Evolutionary conservation across 2,797 vertebrate genomes (phyloP).

Genomic region (Tenualosa ilisha): DNA sequence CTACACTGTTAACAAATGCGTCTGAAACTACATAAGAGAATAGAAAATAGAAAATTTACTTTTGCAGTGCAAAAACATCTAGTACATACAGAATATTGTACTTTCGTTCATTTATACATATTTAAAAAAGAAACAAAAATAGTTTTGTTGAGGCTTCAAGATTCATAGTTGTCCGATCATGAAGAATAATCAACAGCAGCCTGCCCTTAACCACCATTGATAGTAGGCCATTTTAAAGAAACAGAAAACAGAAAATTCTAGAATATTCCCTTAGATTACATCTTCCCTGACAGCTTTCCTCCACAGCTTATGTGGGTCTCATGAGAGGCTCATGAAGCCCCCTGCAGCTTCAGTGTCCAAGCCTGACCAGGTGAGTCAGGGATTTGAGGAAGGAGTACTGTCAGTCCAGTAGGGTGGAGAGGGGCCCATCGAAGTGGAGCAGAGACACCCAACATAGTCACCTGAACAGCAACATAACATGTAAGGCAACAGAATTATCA

Average conservation of each 20-base stretch:
- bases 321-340: background rate
- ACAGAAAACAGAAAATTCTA: background rate
- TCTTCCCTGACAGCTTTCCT: background rate
- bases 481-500: background rate
- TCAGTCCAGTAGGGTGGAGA: background rate
- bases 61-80: background rate
- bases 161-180: background rate
- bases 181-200: background rate
- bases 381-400: background rate
- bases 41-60: background rate
- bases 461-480: background rate
- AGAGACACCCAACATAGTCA: background rate
- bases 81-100: background rate
- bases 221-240: background rate
- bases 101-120: background rate
- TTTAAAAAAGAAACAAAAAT: background rate
- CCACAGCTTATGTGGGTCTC: too few species aligned
- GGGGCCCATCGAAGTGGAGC: background rate
- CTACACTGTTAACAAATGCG: background rate
- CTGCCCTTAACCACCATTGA: background rate
- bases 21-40: background rate
- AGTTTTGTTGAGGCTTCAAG: background rate
- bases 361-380: background rate
- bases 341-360: conserved; percentile 5
- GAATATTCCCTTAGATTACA: background rate